Evolutionary conservation across 2,888 invertebrate species (phyloP).

Genomic region (Athetis lepigone): DNA sequence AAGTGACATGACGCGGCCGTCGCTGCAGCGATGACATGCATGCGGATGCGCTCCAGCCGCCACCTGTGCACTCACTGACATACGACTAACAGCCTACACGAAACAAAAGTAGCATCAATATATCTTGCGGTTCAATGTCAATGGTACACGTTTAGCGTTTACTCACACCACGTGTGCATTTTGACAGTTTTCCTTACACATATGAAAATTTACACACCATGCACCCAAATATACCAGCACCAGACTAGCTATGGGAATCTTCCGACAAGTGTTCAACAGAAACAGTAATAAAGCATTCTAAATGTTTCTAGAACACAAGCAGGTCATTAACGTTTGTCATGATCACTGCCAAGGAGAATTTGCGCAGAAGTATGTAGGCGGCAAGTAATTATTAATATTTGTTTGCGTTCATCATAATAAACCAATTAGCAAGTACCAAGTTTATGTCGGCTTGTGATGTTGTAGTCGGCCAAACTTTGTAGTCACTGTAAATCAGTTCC

Average conservation of each 20-base stretch:
- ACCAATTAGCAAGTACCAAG: conserved; percentile 58
- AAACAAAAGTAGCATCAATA: conserved; percentile 70
- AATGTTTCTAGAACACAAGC: conserved; percentile 76
- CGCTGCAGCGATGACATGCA: conserved; percentile 61
- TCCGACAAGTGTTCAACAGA: conserved; percentile 42
- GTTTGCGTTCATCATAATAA: conserved; percentile 58
- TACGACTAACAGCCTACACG: conserved; percentile 67
- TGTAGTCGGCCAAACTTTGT: conserved; percentile 21
- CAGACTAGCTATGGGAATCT: conserved; percentile 61
- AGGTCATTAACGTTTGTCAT: conserved; percentile 83
- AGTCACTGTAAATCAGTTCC: conserved; percentile 17
- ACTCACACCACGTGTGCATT: conserved; percentile 47
- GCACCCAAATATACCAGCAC: conserved; percentile 37
- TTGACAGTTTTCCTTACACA: conserved; percentile 40
- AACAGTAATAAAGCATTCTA: conserved; percentile 66
- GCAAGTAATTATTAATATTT: conserved; percentile 61
- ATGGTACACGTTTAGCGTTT: conserved; percentile 61
- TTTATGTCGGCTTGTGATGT: conserved; percentile 29
- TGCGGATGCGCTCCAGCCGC: conserved; percentile 63
- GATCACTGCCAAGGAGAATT: conserved; percentile 84
- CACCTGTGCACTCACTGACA: conserved; percentile 72
- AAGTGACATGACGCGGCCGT: conserved; percentile 42
- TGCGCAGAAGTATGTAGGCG: conserved; percentile 70
- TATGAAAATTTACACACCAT: conserved; percentile 40
- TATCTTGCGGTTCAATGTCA: conserved; percentile 76